These are phyloP conservation scores for Bombus soroeensis DNA, from an alignment of 1,140 invertebrate species.

Conservation along the genomic window DNA sequence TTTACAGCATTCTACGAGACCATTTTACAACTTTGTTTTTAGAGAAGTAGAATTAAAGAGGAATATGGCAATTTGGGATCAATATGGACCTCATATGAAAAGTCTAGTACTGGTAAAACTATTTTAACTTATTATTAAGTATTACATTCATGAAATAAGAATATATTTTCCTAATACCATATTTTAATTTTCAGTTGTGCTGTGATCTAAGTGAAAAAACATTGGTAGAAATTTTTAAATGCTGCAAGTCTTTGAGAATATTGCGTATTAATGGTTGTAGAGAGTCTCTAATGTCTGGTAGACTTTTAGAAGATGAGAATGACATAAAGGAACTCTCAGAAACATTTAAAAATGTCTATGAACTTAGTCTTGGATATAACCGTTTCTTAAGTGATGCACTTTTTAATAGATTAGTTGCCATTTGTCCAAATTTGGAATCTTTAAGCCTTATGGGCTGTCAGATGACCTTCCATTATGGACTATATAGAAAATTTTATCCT, in stretches of 20 bases:
- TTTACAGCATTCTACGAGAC: slow-evolving; percentile 79
- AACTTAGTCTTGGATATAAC: slow-evolving; percentile 86
- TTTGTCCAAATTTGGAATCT: slow-evolving; percentile 84
- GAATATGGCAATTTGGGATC: slow-evolving; percentile 75
- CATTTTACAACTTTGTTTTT: slow-evolving; percentile 84
- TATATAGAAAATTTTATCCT: slow-evolving; percentile 87
- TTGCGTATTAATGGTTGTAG: slow-evolving; percentile 86
- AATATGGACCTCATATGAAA: slow-evolving; percentile 77
- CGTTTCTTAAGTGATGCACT: slow-evolving; percentile 88
- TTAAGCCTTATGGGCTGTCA: slow-evolving; percentile 86
- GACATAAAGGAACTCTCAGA: slow-evolving; percentile 82
- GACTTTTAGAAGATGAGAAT: slow-evolving; percentile 84
- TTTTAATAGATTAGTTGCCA: slow-evolving; percentile 86
- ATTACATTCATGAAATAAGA: background rate
- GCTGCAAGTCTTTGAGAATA: slow-evolving; percentile 83
- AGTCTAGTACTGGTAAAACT: slow-evolving; percentile 81
- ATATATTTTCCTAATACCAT: slow-evolving; percentile 4
- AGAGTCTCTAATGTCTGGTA: slow-evolving; percentile 88
- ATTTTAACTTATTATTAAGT: background rate
- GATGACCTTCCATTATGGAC: slow-evolving; percentile 87
- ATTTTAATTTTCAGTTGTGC: slow-evolving; percentile 54
- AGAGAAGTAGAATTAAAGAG: slow-evolving; percentile 84
- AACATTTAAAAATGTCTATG: slow-evolving; percentile 84
- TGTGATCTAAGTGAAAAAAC: slow-evolving; percentile 86
- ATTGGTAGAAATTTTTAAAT: slow-evolving; percentile 84